These are phyloP conservation scores for Mesocentrotus franciscanus DNA, from an alignment of 53 echinoderm and acorn worm species.

Conservation along the genomic window DNA sequence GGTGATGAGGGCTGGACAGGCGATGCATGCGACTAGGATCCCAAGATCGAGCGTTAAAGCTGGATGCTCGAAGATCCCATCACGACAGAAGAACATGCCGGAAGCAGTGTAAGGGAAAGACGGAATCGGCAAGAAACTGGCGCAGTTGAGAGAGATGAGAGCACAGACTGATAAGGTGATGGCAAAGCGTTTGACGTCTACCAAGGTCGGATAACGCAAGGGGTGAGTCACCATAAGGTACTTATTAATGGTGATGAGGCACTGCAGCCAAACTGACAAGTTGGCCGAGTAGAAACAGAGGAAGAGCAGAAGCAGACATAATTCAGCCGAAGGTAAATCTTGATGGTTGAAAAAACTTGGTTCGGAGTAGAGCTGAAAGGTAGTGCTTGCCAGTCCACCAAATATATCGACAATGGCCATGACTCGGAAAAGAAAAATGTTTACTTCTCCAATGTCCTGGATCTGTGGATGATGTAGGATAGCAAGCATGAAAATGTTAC, in stretches of 20 bases:
- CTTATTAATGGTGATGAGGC: constrained; percentile 48
- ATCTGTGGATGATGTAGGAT: background rate
- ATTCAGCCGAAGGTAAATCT: background rate
- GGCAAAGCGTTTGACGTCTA: constrained; percentile 12
- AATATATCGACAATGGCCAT: constrained; percentile 55
- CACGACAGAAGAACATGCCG: constrained; percentile 51
- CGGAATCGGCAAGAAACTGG: constrained; percentile 53
- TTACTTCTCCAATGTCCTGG: constrained; percentile 50
- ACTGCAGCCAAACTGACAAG: constrained; percentile 56
- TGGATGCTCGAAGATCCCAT: constrained; percentile 63
- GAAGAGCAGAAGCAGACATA: constrained; percentile 55
- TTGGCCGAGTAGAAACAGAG: constrained; percentile 62
- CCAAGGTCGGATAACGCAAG: constrained; percentile 24
- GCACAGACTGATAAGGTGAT: background rate
- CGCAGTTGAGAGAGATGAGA: constrained; percentile 61
- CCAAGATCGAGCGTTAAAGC: constrained; percentile 43
- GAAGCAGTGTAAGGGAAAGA: constrained; percentile 47
- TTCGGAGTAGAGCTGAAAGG: constrained; percentile 62
- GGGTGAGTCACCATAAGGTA: background rate
- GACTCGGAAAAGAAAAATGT: constrained; percentile 36
- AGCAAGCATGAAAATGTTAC: constrained; percentile 32
- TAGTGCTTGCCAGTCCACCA: constrained; percentile 33
- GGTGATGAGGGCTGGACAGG: constrained; percentile 32
- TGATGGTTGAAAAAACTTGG: constrained; percentile 50
- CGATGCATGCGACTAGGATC: constrained; percentile 43